phyloP scores from a whole-genome alignment of 2,888 invertebrate genomes.

The Subacronicta megacephala region DNA sequence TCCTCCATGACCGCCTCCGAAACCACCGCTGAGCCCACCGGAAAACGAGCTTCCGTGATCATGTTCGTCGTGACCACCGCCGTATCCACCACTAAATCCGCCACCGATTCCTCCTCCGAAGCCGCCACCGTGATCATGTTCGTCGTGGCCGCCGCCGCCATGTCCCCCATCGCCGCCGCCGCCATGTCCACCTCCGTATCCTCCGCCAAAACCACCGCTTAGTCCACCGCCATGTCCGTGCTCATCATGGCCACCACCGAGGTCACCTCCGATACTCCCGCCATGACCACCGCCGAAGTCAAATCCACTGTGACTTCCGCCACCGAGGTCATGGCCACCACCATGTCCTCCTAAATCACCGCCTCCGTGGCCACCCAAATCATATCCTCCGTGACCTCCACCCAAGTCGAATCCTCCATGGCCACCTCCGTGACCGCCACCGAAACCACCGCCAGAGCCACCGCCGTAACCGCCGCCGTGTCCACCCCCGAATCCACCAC shows the following conservation, averaged over 20 bases:
- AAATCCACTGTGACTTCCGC: slow-evolving; percentile 56
- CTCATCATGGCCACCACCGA: slow-evolving; percentile 58
- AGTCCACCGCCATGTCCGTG: slow-evolving; percentile 56
- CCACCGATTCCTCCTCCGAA: slow-evolving; percentile 51
- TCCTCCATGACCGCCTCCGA: slow-evolving; percentile 52
- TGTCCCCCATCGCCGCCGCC: slow-evolving; percentile 56
- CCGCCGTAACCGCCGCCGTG: slow-evolving; percentile 66
- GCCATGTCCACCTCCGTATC: slow-evolving; percentile 49
- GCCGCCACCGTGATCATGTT: slow-evolving; percentile 60
- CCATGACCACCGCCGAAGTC: slow-evolving; percentile 69
- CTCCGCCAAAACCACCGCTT: slow-evolving; percentile 57
- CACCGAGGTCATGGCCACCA: too few relatives aligned
- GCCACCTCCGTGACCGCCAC: slow-evolving; percentile 39
- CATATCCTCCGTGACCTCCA: slow-evolving; percentile 30
- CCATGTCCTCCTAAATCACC: slow-evolving; percentile 52
- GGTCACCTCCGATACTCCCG: slow-evolving; percentile 58
- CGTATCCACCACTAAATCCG: slow-evolving; percentile 63
- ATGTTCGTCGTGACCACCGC: slow-evolving; percentile 56
- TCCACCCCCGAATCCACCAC: slow-evolving; percentile 75
- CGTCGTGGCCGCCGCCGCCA: slow-evolving; percentile 58
- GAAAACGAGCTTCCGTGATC: slow-evolving; percentile 42
- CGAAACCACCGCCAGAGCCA: slow-evolving; percentile 77
- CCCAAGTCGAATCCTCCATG: too few relatives aligned
- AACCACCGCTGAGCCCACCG: slow-evolving; percentile 50
- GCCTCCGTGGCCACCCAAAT: slow-evolving; percentile 52